Conservation (phyloP, 2,797 vertebrate genomes). For the Sebastes glaucus region DNA sequence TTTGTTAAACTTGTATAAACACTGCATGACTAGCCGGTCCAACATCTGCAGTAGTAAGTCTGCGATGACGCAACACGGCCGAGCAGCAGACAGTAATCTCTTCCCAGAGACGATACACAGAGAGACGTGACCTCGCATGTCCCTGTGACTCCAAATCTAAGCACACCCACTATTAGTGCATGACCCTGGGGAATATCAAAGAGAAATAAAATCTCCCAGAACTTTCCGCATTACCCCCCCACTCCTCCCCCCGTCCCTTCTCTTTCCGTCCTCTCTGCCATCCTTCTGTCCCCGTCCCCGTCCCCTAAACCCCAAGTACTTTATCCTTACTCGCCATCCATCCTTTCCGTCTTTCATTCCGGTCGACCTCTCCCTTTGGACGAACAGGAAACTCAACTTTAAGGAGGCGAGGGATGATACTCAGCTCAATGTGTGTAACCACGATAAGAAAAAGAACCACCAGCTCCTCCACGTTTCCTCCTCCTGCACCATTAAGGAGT, state of each 20-base stretch:
- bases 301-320: neutral
- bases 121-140: slow-evolving; percentile 59
- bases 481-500: neutral
- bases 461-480: neutral
- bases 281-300: neutral
- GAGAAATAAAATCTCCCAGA: slow-evolving; percentile 4
- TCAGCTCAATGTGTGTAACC: slow-evolving; percentile 51
- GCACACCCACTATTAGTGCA: neutral
- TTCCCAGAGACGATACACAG: slow-evolving; percentile 62
- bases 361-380: slow-evolving; percentile 11
- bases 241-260: neutral
- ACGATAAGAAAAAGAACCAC: slow-evolving; percentile 43
- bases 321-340: neutral
- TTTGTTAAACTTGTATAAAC: slow-evolving; percentile 53
- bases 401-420: slow-evolving; percentile 1
- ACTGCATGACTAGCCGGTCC: neutral
- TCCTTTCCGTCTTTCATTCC: neutral
- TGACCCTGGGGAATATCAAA: slow-evolving; percentile 40
- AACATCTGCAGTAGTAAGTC: slow-evolving; percentile 53
- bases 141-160: slow-evolving; percentile 39
- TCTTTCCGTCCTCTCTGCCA: slow-evolving; percentile 3
- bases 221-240: slow-evolving; percentile 21
- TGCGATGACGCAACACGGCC: slow-evolving; percentile 53
- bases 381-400: slow-evolving; percentile 53
- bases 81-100: slow-evolving; percentile 63